Evolutionary conservation across 2,797 vertebrate genomes (phyloP).

Genomic region (Rhinella marina): DNA sequence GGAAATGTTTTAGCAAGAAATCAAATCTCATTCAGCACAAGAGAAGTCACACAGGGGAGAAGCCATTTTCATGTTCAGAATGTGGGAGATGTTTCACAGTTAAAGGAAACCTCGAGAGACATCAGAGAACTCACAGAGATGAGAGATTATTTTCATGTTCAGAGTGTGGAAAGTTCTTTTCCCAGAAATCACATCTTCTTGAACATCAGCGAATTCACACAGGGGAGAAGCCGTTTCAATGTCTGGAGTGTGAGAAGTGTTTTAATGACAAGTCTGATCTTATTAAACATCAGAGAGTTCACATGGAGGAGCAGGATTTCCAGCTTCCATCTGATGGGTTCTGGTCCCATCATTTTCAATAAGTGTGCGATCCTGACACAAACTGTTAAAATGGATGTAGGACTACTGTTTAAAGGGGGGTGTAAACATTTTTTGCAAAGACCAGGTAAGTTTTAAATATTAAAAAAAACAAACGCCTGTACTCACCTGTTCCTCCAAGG

Average conservation of each 20-base stretch:
- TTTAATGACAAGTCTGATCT: conserved; percentile 1
- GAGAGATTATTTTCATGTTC: conserved; percentile 14
- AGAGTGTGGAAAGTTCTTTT: conserved; percentile 26
- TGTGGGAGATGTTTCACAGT: conserved; percentile 27
- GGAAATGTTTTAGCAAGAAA: conserved; percentile 28
- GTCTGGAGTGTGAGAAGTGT: conserved; percentile 8
- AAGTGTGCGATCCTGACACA: not conserved
- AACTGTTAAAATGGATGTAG: not conserved
- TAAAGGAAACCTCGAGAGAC: conserved; percentile 13
- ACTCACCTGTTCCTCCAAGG: too few relatives aligned
- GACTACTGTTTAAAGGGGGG: not conserved
- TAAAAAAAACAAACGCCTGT: too few relatives aligned
- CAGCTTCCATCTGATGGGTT: not conserved
- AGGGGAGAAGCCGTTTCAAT: conserved; percentile 7
- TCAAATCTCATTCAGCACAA: conserved; percentile 9
- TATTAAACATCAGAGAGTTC: conserved; percentile 6
- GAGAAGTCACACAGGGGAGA: conserved; percentile 35
- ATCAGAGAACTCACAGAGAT: conserved; percentile 17
- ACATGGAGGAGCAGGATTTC: not conserved
- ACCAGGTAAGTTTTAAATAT: too few relatives aligned
- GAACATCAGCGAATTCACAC: conserved; percentile 34
- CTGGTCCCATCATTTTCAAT: not conserved
- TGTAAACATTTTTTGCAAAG: too few relatives aligned
- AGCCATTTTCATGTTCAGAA: conserved; percentile 27
- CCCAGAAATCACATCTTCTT: conserved; percentile 9